phyloP scores from a whole-genome alignment of 2,797 vertebrate species.

The Schizothorax lantsangensis region DNA sequence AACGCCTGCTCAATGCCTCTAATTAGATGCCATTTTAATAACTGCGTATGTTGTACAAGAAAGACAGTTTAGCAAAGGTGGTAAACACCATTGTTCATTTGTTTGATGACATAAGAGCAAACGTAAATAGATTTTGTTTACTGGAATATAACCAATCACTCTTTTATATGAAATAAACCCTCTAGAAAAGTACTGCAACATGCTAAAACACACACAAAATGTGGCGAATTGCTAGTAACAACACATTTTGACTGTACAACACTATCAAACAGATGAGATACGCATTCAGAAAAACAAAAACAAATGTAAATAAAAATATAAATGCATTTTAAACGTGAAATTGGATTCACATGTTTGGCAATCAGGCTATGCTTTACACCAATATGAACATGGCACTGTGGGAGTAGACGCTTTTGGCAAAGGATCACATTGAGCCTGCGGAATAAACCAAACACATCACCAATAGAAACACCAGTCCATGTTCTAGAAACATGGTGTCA shows the following conservation, averaged over 20 bases:
- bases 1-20: constrained; percentile 73
- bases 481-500: constrained; percentile 15
- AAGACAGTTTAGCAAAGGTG: constrained; percentile 68
- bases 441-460: constrained; percentile 36
- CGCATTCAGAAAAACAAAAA: constrained; percentile 8
- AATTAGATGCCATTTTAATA: constrained; percentile 82
- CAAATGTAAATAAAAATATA: not conserved
- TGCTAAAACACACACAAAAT: constrained; percentile 14
- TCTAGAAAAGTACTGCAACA: constrained; percentile 12
- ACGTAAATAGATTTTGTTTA: constrained; percentile 63
- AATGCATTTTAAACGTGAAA: constrained; percentile 38
- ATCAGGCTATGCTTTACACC: constrained; percentile 1
- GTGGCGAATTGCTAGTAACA: not conserved
- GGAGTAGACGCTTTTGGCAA: constrained; percentile 37
- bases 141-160: constrained; percentile 50
- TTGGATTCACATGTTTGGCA: constrained; percentile 30
- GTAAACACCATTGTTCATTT: constrained; percentile 80
- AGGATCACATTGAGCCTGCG: constrained; percentile 36
- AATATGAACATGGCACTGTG: constrained; percentile 27
- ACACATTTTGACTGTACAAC: not conserved
- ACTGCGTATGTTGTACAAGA: constrained; percentile 77
- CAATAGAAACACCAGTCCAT: constrained; percentile 23
- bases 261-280: not conserved
- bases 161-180: constrained; percentile 53
- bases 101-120: constrained; percentile 72